Evolutionary conservation across 2,113 vertebrate genomes (phyloP).

Genomic region (Dicaeum eximium): DNA sequence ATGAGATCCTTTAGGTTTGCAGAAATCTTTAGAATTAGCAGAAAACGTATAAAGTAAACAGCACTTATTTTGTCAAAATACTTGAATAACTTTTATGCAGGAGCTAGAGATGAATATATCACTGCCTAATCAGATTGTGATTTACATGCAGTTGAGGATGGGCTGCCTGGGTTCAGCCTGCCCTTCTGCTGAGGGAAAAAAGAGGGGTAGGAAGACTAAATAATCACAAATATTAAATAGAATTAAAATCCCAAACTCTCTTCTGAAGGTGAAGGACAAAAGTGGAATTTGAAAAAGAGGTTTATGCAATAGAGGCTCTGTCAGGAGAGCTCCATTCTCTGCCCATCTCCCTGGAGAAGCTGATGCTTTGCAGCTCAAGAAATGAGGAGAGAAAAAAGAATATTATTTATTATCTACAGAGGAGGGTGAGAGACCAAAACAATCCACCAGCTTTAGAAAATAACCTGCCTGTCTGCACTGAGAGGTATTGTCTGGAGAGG

Average conservation of each 20-base stretch:
- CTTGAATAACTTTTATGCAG: slow-evolving; percentile 78
- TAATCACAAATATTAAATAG: background rate
- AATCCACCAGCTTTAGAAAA: background rate
- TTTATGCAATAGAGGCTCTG: background rate
- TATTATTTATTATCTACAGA: background rate
- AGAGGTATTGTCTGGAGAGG: background rate
- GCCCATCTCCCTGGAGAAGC: background rate
- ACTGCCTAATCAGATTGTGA: slow-evolving; percentile 77
- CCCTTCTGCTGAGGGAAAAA: background rate
- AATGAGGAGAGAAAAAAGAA: background rate
- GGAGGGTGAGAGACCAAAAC: background rate
- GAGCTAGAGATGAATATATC: slow-evolving; percentile 76
- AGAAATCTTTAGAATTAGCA: slow-evolving; percentile 90
- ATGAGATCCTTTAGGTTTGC: slow-evolving; percentile 88
- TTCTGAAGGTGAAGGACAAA: background rate
- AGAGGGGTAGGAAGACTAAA: background rate
- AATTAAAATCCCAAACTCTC: background rate
- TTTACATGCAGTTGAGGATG: slow-evolving; percentile 74
- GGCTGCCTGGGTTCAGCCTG: slow-evolving; percentile 18
- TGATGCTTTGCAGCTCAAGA: background rate
- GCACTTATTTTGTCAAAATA: slow-evolving; percentile 82
- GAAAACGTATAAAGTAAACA: slow-evolving; percentile 82
- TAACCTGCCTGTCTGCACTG: background rate
- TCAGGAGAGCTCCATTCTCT: background rate
- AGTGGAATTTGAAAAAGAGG: background rate